A percentile compares a stretch with the other conserved stretches of the same genome.
Evolutionary conservation across 2,888 invertebrate species (phyloP).

Genomic region (Aphidius colemani): DNA sequence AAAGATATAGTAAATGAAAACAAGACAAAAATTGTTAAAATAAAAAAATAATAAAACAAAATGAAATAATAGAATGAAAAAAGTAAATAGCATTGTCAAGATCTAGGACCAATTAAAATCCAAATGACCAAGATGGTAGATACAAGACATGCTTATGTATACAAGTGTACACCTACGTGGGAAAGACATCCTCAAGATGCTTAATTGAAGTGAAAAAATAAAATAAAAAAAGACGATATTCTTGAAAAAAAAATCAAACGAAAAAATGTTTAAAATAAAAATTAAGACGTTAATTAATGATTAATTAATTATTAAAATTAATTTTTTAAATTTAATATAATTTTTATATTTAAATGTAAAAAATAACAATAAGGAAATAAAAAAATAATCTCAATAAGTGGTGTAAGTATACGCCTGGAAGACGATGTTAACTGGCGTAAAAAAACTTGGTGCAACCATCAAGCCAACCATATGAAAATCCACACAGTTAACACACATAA

Average conservation of each 20-base stretch:
- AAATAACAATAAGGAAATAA: background rate
- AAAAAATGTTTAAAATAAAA: background rate
- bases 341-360: background rate
- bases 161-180: background rate
- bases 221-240: slow-evolving; percentile 5
- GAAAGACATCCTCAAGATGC: background rate
- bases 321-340: background rate
- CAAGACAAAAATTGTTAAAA: too few species aligned
- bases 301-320: background rate
- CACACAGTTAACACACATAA: slow-evolving; percentile 29
- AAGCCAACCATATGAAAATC: background rate
- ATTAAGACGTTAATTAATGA: background rate
- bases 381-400: slow-evolving; percentile 8
- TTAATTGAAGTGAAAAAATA: slow-evolving; percentile 7
- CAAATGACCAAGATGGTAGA: background rate
- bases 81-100: background rate
- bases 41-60: too few species aligned
- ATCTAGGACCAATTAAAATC: background rate
- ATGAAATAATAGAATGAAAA: background rate
- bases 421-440: slow-evolving; percentile 9
- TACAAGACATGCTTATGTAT: background rate
- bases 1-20: too few species aligned
- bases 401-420: slow-evolving; percentile 10
- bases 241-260: slow-evolving; percentile 1
- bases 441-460: background rate